Base-by-base conservation (phyloP, 2,113 vertebrate species). In the Fulmarus glacialis region DNA sequence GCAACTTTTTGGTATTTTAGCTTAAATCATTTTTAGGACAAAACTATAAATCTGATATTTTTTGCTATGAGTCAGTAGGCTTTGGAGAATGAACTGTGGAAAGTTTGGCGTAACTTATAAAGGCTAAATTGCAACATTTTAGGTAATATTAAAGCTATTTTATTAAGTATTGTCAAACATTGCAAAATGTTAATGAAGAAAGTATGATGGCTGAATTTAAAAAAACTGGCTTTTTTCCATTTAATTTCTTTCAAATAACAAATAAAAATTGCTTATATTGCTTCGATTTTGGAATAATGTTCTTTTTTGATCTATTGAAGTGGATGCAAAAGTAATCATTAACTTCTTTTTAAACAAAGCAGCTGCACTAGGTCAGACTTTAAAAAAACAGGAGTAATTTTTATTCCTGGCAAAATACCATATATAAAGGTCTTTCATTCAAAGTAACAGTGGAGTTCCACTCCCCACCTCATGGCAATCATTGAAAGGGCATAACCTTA, bases 231-330 rank as follows among this genome's bases (percentile, higher is more conserved):
- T 64, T 55, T 91, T 88, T 95, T 97, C 96, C 95, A 93, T 94
- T 96, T 95, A 93, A 97, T 97, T 97, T 97, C 75, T 90, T 96
- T 97, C 79, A 92, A 96, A 94, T 92, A 92, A 85, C 73, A 92
- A 97, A 89, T 91, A 97, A 96, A 96, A 94, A 71, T 82, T 62
- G 24, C 63, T 88, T 95, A 38, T 72, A 85, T 78, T 95, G 80
- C 90, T 97, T 94, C 8, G 4, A 89, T 82, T 93, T 94, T 94
- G 87, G 87, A 95, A 86, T 92, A 89, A 53, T 20, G 4, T 81
- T 90, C 38, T 67, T 68, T 95, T 94, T 93, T 92, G 77, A 96
- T 96, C 79, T 78, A 6, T 67, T 91, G 81, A 89, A 93, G 82
- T 94, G 56, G 45, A 94, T 89, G 92, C 79, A 91, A 60, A 96